phyloP scores from a whole-genome alignment of 2,888 invertebrate species.

The Nephrotoma appendiculata region DNA sequence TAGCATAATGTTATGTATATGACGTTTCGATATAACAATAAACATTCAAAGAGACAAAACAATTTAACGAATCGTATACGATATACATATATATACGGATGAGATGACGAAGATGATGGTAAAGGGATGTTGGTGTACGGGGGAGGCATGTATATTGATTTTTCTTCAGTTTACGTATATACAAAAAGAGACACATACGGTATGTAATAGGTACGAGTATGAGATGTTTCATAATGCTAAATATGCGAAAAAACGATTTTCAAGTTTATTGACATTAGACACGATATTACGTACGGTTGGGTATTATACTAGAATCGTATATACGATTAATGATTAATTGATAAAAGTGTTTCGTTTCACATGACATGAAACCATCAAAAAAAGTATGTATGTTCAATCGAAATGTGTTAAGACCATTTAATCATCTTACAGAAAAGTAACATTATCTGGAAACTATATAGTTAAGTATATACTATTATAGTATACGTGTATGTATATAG shows the following conservation, averaged over 20 bases:
- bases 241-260: background rate
- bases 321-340: background rate
- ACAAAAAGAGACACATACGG: background rate
- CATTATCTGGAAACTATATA: background rate
- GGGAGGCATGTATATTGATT: background rate
- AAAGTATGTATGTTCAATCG: background rate
- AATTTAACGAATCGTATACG: background rate
- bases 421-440: background rate
- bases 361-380: background rate
- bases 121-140: background rate
- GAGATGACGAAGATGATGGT: background rate
- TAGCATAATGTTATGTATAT: background rate
- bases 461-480: background rate
- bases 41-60: background rate
- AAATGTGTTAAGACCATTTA: background rate
- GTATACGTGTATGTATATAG: background rate
- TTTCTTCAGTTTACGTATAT: background rate
- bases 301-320: background rate
- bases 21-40: background rate
- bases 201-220: background rate
- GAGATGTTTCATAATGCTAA: background rate
- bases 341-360: background rate
- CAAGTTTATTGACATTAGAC: background rate
- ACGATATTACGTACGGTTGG: background rate
- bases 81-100: no score